Evolutionary conservation across 35 echinoderm and acorn worm species (phyloP).

Genomic region (Nesometra sesokonis): DNA sequence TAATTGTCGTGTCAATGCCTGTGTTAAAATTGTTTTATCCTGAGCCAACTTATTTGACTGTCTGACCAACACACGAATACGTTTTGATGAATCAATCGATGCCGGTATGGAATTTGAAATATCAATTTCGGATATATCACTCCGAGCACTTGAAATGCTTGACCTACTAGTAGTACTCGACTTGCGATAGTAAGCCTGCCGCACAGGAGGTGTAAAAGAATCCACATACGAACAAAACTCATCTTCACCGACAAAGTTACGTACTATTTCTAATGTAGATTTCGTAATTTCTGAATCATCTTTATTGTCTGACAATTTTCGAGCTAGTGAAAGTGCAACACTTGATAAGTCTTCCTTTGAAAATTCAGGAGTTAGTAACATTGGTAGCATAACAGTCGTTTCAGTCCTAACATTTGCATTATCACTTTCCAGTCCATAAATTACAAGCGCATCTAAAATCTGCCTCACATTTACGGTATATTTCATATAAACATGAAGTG

Average conservation of each 20-base stretch:
- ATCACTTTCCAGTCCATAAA: slow-evolving; percentile 70
- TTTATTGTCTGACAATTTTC: slow-evolving; percentile 43
- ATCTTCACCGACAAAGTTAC: slow-evolving; percentile 49
- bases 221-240: slow-evolving; percentile 54
- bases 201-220: slow-evolving; percentile 44
- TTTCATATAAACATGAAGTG: slow-evolving; percentile 84
- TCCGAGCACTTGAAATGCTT: not conserved
- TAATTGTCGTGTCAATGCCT: slow-evolving; percentile 53
- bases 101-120: slow-evolving; percentile 34
- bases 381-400: slow-evolving; percentile 56
- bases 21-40: slow-evolving; percentile 56
- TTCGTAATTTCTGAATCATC: slow-evolving; percentile 33
- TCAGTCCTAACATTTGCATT: slow-evolving; percentile 67
- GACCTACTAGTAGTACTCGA: slow-evolving; percentile 26
- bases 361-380: slow-evolving; percentile 77
- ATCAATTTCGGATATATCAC: slow-evolving; percentile 4
- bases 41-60: slow-evolving; percentile 23
- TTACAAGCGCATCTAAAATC: slow-evolving; percentile 64
- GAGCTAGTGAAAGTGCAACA: slow-evolving; percentile 51
- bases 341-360: slow-evolving; percentile 61
- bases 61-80: not conserved
- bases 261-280: slow-evolving; percentile 52
- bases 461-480: slow-evolving; percentile 64
- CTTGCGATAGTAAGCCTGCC: slow-evolving; percentile 37
- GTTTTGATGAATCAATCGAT: slow-evolving; percentile 19